Evolutionary conservation across 2,888 invertebrate species (phyloP), one percentile per base, ranked within the genome.

Genomic region (Gryllus longicercus): DNA sequence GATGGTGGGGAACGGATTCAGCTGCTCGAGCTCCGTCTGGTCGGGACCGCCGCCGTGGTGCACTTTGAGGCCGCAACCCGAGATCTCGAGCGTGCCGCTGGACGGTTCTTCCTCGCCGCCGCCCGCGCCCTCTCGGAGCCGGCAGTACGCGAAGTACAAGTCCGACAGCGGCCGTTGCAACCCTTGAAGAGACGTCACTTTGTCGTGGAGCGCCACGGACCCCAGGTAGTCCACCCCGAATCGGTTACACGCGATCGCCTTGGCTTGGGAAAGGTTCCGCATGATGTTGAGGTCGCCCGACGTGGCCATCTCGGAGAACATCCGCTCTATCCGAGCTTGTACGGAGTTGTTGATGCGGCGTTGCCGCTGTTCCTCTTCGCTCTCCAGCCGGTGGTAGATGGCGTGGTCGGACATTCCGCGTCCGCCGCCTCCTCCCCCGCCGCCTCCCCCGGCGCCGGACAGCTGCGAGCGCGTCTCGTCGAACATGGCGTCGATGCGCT

Each of bases 1-100:
- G 87, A 96, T 96, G 77, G 95, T 94, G 25, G 96, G 94, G 85
- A 96, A 96, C 2, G 96, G 94, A 85, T 96, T 96, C 79, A 93
- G 87, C 79, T 88, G 87, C 81, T 83, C 84, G 2, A 80, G 79
- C 23, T 87, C 86, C 78, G 83, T 84, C 0, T 83, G 81, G 12
- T 86, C 86, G 16, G 79, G 63, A 2, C 80, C 76, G 5, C 80
- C 75, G 3, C 78, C 76, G 23, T 91, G 91, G 85, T 91, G 90
- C n/a, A 94, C 92, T 86, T 92, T 91, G n/a, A 95, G 88, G 25
- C 95, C 95, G 79, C 89, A 88, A 84, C 90, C 88, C 2, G 92
- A 92, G 83, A 93, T 93, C 86, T 93, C 92, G 86, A 93, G 85
- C 16, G 85, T 84, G 1, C 82, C 82, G 11, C 23, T 77, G 18